phyloP scores from a whole-genome alignment of 2,113 vertebrate genomes.

The Noctilio leporinus region DNA sequence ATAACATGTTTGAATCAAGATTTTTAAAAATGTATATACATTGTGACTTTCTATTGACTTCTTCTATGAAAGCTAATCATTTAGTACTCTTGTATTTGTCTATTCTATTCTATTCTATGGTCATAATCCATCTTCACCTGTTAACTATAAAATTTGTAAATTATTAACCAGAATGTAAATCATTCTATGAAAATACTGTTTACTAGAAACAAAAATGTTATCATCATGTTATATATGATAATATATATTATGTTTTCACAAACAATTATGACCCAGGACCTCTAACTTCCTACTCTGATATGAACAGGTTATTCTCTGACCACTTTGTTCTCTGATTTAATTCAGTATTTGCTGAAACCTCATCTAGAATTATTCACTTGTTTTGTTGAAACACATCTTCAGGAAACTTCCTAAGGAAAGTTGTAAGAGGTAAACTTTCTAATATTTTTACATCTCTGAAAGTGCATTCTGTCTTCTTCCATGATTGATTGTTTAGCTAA shows the following conservation, averaged over 20 bases:
- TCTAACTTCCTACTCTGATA: background rate
- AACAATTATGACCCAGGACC: background rate
- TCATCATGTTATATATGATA: background rate
- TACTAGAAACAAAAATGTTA: background rate
- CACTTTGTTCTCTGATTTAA: background rate
- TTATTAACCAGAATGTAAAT: background rate
- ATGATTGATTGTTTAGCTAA: background rate
- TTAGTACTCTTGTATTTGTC: background rate
- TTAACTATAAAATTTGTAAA: background rate
- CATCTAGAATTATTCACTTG: background rate
- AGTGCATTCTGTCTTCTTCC: background rate
- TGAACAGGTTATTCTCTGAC: background rate
- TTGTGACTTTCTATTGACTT: background rate
- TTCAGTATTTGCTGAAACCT: background rate
- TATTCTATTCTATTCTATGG: background rate
- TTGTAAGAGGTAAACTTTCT: background rate
- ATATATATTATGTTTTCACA: background rate
- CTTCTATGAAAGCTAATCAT: background rate
- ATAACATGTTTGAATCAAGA: background rate
- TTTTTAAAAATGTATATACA: background rate
- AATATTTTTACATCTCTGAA: background rate
- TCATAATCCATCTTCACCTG: background rate
- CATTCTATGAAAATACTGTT: background rate
- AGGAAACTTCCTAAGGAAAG: background rate
- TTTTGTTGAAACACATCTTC: background rate